phyloP scores from a whole-genome alignment of 2,888 invertebrate genomes.

The Camponotus fellah region DNA sequence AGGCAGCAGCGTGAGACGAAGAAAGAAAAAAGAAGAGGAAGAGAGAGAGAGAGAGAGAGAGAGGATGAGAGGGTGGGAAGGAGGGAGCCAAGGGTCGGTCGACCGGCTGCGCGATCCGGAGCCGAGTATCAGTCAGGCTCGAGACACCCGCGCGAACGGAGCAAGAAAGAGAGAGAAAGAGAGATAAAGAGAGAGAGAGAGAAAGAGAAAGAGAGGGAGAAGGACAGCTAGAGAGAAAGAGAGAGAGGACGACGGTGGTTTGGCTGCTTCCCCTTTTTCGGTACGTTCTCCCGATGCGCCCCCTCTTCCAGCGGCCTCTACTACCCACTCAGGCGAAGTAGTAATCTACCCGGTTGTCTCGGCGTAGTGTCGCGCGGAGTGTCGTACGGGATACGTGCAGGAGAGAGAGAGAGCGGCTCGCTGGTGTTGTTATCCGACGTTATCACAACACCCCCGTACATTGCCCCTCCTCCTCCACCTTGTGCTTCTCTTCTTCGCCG shows the following conservation, averaged over 20 bases:
- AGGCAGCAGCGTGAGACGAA: background rate
- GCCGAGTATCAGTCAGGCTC: slow-evolving; percentile 82
- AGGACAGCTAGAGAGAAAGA: background rate
- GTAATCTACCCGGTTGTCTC: slow-evolving; percentile 40
- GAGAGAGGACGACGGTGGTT: slow-evolving; percentile 65
- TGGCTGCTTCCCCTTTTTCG: slow-evolving; percentile 67
- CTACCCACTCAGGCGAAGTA: slow-evolving; percentile 58
- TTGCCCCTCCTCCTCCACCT: slow-evolving; percentile 48
- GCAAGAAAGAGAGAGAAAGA: slow-evolving; percentile 27
- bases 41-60: slow-evolving; percentile 4
- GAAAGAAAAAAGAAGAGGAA: background rate
- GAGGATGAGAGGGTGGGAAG: slow-evolving; percentile 18
- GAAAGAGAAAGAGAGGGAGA: background rate
- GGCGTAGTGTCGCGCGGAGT: slow-evolving; percentile 73
- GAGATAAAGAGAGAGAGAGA: background rate
- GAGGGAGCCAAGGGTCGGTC: slow-evolving; percentile 51
- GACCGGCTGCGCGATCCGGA: slow-evolving; percentile 37
- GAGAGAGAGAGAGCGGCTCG: slow-evolving; percentile 34
- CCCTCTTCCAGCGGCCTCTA: slow-evolving; percentile 57
- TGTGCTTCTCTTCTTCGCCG: background rate
- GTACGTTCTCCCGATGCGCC: slow-evolving; percentile 70
- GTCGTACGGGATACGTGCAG: slow-evolving; percentile 60
- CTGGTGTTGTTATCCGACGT: slow-evolving; percentile 27
- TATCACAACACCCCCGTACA: slow-evolving; percentile 48
- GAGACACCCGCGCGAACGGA: slow-evolving; percentile 81